Base-by-base conservation (phyloP, 2,888 invertebrate species). In the Nomada hirtipes region DNA sequence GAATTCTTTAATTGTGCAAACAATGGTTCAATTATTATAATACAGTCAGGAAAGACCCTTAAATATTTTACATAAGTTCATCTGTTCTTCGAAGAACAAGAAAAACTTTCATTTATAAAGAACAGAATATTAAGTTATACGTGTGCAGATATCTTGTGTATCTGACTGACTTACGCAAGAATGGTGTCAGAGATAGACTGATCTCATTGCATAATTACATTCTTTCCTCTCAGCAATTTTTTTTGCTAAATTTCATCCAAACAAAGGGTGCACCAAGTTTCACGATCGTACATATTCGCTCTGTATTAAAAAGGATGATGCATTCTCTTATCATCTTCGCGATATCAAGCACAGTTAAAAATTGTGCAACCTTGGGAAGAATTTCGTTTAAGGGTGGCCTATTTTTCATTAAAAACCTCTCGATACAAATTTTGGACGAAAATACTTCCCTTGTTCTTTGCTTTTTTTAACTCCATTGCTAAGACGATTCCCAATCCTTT, bases 141-240 rank as follows among this genome's bases (percentile, higher is more conserved):
- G n/a, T 53, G 36, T 7, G 7, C 36, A 36, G 10, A 47, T 3
- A 47, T 10, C 15, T 47, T 47, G 47, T 15, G 47, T 47, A 47
- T 47, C 15, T 15, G 47, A n/a, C 10, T 53, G 47, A n/a, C 10
- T 53, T 53, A 20, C 53, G 53, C n/a, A 47, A 47, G 15, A 47
- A 47, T 47, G 47, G 15, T 47, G 47, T 13, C 47, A 18, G 18
- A 50, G 13, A 18, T 50, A 50, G 15, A 18, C 15, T 26, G 50
- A 65, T 52, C 64, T 3, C 23, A n/a, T 50, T 65, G 26, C 50
- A 13, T 26, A 18, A 65, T 65, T 65, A 26, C 20, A 65, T 65
- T 29, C 18, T 52, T n/a, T 29, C 13, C 29, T 65, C 9, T 0
- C 13, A 13, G 26, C 3, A 9, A 52, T 53, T 67, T 29, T 36